Evolutionary conservation across 1,140 invertebrate genomes (phyloP).

Genomic region (Neuroterus valhalla): DNA sequence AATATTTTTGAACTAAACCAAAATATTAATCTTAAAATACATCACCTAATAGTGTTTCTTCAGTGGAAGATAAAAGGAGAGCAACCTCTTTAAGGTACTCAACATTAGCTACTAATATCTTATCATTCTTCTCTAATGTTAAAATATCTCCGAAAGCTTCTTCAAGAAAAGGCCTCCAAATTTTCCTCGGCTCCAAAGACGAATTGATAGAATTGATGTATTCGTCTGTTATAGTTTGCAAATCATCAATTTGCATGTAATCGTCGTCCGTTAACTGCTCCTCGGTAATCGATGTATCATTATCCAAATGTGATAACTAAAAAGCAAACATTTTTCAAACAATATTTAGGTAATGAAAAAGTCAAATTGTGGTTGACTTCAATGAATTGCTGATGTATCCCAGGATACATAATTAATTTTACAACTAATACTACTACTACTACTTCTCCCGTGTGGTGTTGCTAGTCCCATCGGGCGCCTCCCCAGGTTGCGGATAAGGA

Average conservation of each 20-base stretch:
- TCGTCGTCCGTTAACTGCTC: conserved; percentile 69
- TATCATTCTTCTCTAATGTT: conserved; percentile 68
- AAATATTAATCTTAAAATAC: conserved; percentile 35
- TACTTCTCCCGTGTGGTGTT: too few species aligned
- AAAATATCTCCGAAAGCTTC: conserved; percentile 77
- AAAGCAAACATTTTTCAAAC: conserved; percentile 31
- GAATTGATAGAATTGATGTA: conserved; percentile 73
- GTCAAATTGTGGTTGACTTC: too few species aligned
- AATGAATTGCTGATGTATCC: too few species aligned
- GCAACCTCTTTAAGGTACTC: conserved; percentile 78
- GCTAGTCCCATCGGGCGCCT: too few species aligned
- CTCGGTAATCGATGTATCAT: conserved; percentile 67
- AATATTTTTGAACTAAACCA: conserved; percentile 16
- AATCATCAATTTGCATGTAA: conserved; percentile 77
- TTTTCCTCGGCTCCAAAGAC: conserved; percentile 70
- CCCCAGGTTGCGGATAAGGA: too few species aligned
- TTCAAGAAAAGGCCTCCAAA: conserved; percentile 81
- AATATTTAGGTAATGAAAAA: not conserved
- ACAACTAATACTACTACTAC: too few species aligned
- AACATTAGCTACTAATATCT: conserved; percentile 80
- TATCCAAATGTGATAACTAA: conserved; percentile 71
- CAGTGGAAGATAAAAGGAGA: conserved; percentile 74
- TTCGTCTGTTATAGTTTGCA: conserved; percentile 79
- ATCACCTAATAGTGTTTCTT: conserved; percentile 76
- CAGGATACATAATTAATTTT: too few species aligned